Evolutionary conservation across 2,113 vertebrate species (phyloP).

Genomic region (Mystacornis crossleyi): DNA sequence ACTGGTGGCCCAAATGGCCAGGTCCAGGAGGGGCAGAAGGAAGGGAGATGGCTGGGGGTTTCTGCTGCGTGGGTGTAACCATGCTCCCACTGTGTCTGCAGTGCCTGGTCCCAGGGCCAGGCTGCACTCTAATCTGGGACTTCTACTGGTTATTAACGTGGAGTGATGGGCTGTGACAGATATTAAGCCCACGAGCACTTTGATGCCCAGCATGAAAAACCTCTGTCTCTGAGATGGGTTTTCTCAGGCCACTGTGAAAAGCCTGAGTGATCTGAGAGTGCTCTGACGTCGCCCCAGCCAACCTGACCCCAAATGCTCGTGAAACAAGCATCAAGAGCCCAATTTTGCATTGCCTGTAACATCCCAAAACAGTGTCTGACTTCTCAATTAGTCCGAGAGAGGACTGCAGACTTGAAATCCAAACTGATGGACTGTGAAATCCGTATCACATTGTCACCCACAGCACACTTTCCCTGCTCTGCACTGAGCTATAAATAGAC

Average conservation of each 20-base stretch:
- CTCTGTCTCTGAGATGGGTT: neutral
- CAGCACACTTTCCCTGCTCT: conserved; percentile 48
- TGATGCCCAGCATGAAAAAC: neutral
- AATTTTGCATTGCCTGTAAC: conserved; percentile 39
- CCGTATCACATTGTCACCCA: conserved; percentile 54
- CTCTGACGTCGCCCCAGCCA: neutral
- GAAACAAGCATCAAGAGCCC: neutral
- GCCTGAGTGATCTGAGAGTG: neutral
- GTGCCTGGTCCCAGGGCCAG: neutral
- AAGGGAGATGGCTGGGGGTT: neutral
- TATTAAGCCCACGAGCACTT: neutral
- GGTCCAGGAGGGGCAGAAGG: neutral
- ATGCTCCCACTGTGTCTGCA: neutral
- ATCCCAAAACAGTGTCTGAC: conserved; percentile 35
- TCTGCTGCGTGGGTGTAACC: neutral
- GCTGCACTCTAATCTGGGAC: neutral
- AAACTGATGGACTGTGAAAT: conserved; percentile 64
- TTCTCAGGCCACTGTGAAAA: conserved; percentile 38
- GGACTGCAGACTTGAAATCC: conserved; percentile 32
- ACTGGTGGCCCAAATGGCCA: neutral
- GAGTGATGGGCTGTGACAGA: neutral
- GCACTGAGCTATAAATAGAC: conserved; percentile 59
- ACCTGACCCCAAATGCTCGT: conserved; percentile 27
- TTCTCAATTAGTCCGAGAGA: conserved; percentile 3
- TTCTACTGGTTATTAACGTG: neutral